Evolutionary conservation across 2,113 vertebrate genomes (phyloP).

Genomic region (Equus przewalskii): DNA sequence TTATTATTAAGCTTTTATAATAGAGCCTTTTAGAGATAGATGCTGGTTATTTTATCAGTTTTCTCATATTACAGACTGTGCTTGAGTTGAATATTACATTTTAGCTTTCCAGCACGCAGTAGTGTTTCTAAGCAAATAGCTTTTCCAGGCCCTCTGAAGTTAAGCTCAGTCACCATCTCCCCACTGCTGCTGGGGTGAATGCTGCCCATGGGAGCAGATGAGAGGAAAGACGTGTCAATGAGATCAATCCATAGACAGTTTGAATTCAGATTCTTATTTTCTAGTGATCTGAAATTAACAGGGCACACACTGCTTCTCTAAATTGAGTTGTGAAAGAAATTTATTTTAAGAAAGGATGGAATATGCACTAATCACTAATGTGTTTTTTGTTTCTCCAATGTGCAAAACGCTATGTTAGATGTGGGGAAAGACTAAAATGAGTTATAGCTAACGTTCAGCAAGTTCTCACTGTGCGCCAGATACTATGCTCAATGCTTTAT

Average conservation of each 20-base stretch:
- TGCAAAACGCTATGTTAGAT: neutral
- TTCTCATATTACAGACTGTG: neutral
- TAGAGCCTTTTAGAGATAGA: neutral
- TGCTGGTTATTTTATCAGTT: neutral
- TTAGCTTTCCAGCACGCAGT: neutral
- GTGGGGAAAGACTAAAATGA: neutral
- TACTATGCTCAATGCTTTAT: neutral
- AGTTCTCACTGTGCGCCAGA: neutral
- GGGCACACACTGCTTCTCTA: neutral
- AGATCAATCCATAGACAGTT: neutral
- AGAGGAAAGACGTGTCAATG: neutral
- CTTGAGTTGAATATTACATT: neutral
- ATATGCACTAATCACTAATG: neutral
- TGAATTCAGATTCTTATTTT: slow-evolving; percentile 1
- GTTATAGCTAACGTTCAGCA: neutral
- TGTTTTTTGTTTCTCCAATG: slow-evolving; percentile 2
- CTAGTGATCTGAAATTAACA: neutral
- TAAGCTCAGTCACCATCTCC: neutral
- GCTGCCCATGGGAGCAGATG: neutral
- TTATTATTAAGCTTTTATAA: neutral
- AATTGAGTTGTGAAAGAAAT: slow-evolving; percentile 41
- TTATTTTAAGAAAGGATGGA: neutral
- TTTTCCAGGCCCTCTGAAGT: neutral
- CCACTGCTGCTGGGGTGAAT: neutral
- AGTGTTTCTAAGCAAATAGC: neutral